Evolutionary conservation across 2,888 invertebrate species (phyloP), one percentile per base, ranked within the genome.

Genomic region (Arenicola marina): DNA sequence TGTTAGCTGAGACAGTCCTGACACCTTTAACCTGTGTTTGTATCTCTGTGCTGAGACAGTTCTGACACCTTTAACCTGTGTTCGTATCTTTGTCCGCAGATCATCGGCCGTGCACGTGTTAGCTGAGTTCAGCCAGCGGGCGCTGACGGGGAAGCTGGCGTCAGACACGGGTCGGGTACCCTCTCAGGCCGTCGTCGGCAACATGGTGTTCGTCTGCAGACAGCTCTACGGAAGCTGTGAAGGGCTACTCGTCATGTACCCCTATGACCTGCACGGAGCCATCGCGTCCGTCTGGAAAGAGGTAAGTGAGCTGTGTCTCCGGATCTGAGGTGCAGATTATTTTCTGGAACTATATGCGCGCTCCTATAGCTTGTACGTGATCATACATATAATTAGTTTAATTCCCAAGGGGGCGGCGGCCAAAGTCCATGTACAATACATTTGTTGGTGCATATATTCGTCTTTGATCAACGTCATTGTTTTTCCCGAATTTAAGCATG

Each of bases 181-280:
- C n/a, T 76, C 79, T 2, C 72, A 72, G 58, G 68, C 75, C 24
- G 80, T 81, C 59, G 74, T 79, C 53, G 78, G 78, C 18, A 78
- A 77, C 7, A 77, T 76, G 65, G 72, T 82, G n/a, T 82, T 80
- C 63, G 75, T 81, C 48, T 81, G 80, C 68, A 68, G 82, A 15
- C 81, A 82, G 72, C 66, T 83, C 55, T 83, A 82, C 72, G 80
- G 75, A 62, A 79, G 77, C n/a, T 78, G 80, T 72, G 78, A 81
- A 63, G 83, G 83, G 4, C 71, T 82, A 46, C 73, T 76, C 43
- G 74, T 79, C 26, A 70, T 82, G 18, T 76, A 77, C 53, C 74
- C 73, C 29, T 81, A 79, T 70, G 75, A 77, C 29, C 74, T 83
- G 3, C 82, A 83, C 68, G 71, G 62, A 24, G 70, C 73, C 28